These are phyloP conservation scores for Cataglyphis livida DNA, from an alignment of 2,888 invertebrate genomes.

Conservation along the genomic window DNA sequence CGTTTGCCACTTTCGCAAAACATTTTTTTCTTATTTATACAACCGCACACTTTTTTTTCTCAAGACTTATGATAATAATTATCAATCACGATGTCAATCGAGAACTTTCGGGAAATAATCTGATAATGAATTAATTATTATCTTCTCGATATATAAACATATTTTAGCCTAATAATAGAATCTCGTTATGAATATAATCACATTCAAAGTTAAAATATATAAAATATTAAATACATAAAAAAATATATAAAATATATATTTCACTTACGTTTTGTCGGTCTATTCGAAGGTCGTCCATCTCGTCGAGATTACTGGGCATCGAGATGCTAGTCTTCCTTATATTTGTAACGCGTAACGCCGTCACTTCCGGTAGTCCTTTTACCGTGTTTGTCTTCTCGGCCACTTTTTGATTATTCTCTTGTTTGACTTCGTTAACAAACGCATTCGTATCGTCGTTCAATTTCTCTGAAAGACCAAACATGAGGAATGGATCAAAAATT, in stretches of 20 bases:
- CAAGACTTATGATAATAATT: background rate
- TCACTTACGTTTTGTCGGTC: conserved; percentile 78
- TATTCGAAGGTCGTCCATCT: conserved; percentile 88
- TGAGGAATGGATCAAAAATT: conserved; percentile 8
- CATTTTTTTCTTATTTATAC: background rate
- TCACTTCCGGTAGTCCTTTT: background rate
- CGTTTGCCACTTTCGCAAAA: conserved; percentile 17
- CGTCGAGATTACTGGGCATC: conserved; percentile 90
- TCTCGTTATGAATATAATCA: conserved; percentile 19
- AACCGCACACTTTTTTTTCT: background rate
- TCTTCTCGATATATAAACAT: conserved; percentile 7
- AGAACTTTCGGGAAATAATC: background rate
- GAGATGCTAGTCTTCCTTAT: conserved; percentile 89
- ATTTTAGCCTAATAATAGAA: background rate
- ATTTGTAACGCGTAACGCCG: conserved; percentile 23
- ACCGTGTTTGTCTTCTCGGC: background rate
- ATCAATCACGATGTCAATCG: background rate
- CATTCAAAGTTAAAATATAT: conserved; percentile 16
- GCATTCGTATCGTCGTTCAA: conserved; percentile 43
- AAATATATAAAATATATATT: conserved; percentile 26
- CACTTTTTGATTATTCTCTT: background rate
- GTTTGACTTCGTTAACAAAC: background rate
- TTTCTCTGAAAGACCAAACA: conserved; percentile 50
- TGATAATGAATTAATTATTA: background rate
- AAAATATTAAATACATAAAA: conserved; percentile 1